These are phyloP conservation scores for Julus scandinavius DNA, from an alignment of 2,888 invertebrate species.

Conservation along the genomic window DNA sequence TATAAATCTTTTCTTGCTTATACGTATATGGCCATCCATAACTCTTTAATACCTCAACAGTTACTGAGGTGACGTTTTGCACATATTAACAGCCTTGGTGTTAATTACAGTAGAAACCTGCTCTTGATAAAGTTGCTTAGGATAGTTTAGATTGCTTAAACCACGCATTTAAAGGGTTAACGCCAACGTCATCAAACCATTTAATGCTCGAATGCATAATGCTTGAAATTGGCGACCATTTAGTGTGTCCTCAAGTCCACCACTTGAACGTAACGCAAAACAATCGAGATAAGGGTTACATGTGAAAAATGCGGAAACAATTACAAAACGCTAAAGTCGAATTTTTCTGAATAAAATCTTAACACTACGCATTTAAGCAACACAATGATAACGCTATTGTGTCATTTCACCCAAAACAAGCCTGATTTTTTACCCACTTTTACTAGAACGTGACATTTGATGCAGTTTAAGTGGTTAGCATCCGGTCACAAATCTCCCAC, in stretches of 20 bases:
- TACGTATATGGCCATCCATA: too few species aligned
- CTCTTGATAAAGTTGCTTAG: background rate
- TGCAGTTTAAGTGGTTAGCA: background rate
- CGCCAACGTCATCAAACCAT: background rate
- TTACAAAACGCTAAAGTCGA: background rate
- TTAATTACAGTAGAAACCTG: background rate
- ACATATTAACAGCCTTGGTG: too few species aligned
- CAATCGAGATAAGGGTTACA: background rate
- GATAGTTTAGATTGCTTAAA: background rate
- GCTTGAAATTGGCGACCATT: slow-evolving; percentile 13
- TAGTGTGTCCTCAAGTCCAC: background rate
- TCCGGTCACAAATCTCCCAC: background rate
- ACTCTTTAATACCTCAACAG: too few species aligned
- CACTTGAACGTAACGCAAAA: slow-evolving; percentile 1
- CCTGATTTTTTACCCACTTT: background rate
- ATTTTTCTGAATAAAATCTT: background rate
- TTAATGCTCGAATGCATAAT: slow-evolving; percentile 21
- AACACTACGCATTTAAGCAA: background rate
- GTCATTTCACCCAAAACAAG: slow-evolving; percentile 24
- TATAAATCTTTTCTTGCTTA: too few species aligned
- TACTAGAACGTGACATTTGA: slow-evolving; percentile 9
- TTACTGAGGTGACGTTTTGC: too few species aligned
- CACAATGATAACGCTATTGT: background rate
- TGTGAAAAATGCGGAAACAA: slow-evolving; percentile 19
- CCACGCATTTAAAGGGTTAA: background rate